Percentiles rank a stretch among this genome's conserved stretches.
These are phyloP conservation scores for Chloroceryle aenea DNA, from an alignment of 2,113 vertebrate species.

Conservation along the genomic window DNA sequence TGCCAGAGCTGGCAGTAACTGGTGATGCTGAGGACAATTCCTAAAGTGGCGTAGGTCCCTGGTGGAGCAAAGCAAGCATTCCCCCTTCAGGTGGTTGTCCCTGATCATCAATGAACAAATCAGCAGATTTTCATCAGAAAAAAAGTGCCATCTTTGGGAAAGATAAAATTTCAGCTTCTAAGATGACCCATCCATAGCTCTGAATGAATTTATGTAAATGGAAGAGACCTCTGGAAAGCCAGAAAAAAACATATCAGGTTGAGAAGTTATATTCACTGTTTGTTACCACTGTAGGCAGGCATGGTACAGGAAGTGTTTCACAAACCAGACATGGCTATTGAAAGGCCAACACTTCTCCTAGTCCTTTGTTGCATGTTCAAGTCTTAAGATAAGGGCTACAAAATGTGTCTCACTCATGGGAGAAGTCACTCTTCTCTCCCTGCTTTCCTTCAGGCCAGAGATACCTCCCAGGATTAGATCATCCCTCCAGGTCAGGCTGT, in stretches of 20 bases:
- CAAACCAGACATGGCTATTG: not conserved
- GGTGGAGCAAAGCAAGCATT: not conserved
- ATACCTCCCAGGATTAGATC: conserved; percentile 36
- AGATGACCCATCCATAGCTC: not conserved
- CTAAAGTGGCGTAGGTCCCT: not conserved
- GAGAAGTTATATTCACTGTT: fast-evolving
- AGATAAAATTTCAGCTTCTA: not conserved
- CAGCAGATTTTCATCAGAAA: not conserved
- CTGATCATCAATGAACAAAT: not conserved
- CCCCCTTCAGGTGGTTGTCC: not conserved
- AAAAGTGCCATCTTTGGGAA: not conserved
- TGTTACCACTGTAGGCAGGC: not conserved
- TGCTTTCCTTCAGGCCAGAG: conserved; percentile 21
- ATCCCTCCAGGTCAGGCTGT: not conserved
- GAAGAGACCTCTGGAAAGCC: not conserved
- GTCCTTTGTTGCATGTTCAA: not conserved
- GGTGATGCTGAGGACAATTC: not conserved
- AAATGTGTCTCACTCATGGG: not conserved
- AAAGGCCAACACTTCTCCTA: not conserved
- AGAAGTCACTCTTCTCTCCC: not conserved
- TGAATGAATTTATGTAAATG: not conserved
- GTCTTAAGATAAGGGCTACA: not conserved
- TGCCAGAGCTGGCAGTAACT: not conserved
- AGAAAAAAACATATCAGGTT: not conserved
- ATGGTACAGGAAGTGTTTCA: not conserved